Base-by-base conservation (phyloP, 2,797 vertebrate genomes). In the Macrochelys suwanniensis region DNA sequence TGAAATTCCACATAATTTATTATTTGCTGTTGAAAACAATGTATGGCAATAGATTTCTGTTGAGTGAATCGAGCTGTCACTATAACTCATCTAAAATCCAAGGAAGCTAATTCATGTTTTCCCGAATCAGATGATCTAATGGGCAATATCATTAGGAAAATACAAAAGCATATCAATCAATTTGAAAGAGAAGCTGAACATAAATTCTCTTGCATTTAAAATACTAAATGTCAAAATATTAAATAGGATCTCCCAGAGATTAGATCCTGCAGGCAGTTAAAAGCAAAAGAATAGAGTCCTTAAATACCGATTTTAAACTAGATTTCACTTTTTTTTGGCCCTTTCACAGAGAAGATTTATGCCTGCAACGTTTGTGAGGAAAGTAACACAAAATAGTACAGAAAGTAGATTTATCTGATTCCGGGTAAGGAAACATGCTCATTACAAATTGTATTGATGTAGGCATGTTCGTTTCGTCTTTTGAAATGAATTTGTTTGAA, bases 241-340 rank as follows among this genome's bases (percentile, higher is more conserved):
- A 68, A 74, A 15, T 16, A 85, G 21, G 37, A 37, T 56, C 10
- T 86, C 0, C 0, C 42, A 45, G 31, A n/a, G 1, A 17, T 65
- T 54, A 33, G n/a, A 84, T 53, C 84, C 80, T 81, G 61, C 57
- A 77, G 84, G 80, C 84, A 57, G 12, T 49, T 81, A 45, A 57
- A 56, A 6, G 3, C 56, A 11, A 80, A 80, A 42, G 33, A 82
- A 25, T 0, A 15, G 21, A 89, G 68, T 9, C 50, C 42, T 89
- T 57, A 77, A 80, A 47, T 10, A 9, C 0, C 3, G 2, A 0
- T 53, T 53, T 81, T 47, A 51, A 57, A 59, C 6, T 11, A 15
- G 3, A 23, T 57, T 3, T 57, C 7, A 8, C 84, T 68, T 68
- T 5, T 51, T 19, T 49, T 37, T 16, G 80, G 50, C 25, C 61